Conservation (phyloP, 2,888 invertebrate genomes). For the Cataglyphis cursor region DNA sequence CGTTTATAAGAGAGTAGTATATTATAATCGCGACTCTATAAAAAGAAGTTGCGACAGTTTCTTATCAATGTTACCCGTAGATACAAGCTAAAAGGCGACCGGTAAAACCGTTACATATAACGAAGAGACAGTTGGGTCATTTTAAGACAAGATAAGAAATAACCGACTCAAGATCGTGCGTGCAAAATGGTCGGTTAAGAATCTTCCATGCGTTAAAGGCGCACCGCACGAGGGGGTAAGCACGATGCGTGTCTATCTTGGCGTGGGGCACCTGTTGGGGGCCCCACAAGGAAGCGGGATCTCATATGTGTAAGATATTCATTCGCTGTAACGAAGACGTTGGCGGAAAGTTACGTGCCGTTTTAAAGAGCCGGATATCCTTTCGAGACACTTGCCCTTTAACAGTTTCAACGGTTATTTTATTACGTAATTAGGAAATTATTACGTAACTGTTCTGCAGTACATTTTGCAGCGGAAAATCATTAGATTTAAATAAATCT, state of each 20-base stretch:
- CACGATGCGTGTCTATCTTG: conserved; percentile 48
- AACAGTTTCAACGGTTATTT: conserved; percentile 54
- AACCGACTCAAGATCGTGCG: conserved; percentile 53
- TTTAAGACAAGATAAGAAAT: conserved; percentile 58
- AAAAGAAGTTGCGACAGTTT: conserved; percentile 1
- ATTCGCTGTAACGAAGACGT: conserved; percentile 79
- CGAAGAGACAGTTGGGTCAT: conserved; percentile 56
- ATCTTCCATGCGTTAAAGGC: conserved; percentile 48
- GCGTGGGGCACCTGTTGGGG: conserved; percentile 80
- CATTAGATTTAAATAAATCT: background rate
- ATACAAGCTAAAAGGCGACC: background rate
- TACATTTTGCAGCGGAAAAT: background rate
- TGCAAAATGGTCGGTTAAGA: conserved; percentile 63
- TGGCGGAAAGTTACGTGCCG: conserved; percentile 54
- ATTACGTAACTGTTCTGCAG: background rate
- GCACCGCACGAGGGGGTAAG: background rate
- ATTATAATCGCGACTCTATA: background rate
- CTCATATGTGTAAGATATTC: conserved; percentile 57
- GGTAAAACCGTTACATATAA: conserved; percentile 60
- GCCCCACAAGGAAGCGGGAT: conserved; percentile 66
- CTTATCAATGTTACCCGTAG: background rate
- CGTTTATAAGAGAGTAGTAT: background rate
- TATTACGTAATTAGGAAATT: background rate
- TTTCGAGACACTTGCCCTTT: conserved; percentile 45
- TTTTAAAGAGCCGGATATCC: conserved; percentile 77